These are phyloP conservation scores for Austrolebias charrua DNA, from an alignment of 2,797 vertebrate genomes.

Conservation along the genomic window DNA sequence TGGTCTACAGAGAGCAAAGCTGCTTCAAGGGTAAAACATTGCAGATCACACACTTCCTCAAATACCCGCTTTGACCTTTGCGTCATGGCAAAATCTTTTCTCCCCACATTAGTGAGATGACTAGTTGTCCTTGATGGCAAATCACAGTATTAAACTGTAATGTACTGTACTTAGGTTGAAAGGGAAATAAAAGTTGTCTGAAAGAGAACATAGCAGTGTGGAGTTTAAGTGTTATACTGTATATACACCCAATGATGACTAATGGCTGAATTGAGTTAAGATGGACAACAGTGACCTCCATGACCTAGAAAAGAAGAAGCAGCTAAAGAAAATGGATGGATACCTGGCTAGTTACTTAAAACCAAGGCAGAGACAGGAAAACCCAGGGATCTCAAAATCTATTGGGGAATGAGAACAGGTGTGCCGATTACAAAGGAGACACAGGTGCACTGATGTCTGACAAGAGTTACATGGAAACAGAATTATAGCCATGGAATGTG, in stretches of 20 bases:
- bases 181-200: not conserved
- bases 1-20: slow-evolving; percentile 34
- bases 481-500: no score
- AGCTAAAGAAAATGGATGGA: no score
- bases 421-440: no score
- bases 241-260: slow-evolving; percentile 26
- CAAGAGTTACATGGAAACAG: no score
- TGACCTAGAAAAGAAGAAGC: not conserved
- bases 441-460: no score
- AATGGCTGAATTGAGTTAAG: not conserved
- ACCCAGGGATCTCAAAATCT: no score
- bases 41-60: slow-evolving; percentile 44
- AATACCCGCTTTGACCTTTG: slow-evolving; percentile 51
- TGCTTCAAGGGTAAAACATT: slow-evolving; percentile 63
- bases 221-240: slow-evolving; percentile 15
- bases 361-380: no score
- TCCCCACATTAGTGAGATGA: slow-evolving; percentile 68
- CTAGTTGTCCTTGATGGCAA: slow-evolving; percentile 67
- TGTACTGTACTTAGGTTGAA: slow-evolving; percentile 22
- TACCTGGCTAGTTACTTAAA: no score
- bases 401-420: no score
- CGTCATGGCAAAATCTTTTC: slow-evolving; percentile 39
- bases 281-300: slow-evolving; percentile 10
- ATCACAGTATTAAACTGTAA: slow-evolving; percentile 37
- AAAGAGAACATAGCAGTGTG: slow-evolving; percentile 18